Evolutionary conservation across 2,888 invertebrate species (phyloP).

Genomic region (Cephus runcator): DNA sequence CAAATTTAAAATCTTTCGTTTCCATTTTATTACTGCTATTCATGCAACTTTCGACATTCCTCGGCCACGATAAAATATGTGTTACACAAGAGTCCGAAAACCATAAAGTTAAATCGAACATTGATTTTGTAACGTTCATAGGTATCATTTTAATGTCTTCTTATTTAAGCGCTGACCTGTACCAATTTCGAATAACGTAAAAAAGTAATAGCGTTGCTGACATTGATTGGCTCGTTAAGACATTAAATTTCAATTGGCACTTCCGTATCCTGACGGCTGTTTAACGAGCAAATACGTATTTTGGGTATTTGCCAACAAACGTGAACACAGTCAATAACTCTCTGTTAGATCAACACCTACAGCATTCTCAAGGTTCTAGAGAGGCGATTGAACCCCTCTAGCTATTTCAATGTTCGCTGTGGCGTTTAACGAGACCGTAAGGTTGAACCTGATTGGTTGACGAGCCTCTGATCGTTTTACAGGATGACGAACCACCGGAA

Average conservation of each 20-base stretch:
- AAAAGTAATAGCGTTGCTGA: neutral
- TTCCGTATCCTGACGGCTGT: neutral
- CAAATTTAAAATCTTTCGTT: neutral
- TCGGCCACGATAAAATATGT: neutral
- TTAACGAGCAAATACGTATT: neutral
- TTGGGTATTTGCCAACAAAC: neutral
- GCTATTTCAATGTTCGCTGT: neutral
- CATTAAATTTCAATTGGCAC: neutral
- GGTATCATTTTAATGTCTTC: neutral
- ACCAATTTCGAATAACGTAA: too few relatives aligned
- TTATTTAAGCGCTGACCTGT: neutral
- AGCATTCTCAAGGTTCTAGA: neutral
- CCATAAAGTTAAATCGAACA: neutral
- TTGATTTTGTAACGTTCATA: neutral
- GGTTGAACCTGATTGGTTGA: neutral
- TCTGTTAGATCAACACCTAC: neutral
- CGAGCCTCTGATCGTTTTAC: slow-evolving; percentile 50
- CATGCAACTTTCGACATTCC: neutral
- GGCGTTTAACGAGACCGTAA: neutral
- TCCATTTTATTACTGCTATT: neutral
- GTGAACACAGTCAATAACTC: neutral
- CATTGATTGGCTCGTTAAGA: neutral
- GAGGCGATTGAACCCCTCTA: neutral
- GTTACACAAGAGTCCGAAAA: neutral
- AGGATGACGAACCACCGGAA: slow-evolving; percentile 96